A percentile compares a stretch with the other conserved stretches of the same genome.
Conservation (phyloP, 2,888 invertebrate genomes). For the Strigamia transsilvanica region DNA sequence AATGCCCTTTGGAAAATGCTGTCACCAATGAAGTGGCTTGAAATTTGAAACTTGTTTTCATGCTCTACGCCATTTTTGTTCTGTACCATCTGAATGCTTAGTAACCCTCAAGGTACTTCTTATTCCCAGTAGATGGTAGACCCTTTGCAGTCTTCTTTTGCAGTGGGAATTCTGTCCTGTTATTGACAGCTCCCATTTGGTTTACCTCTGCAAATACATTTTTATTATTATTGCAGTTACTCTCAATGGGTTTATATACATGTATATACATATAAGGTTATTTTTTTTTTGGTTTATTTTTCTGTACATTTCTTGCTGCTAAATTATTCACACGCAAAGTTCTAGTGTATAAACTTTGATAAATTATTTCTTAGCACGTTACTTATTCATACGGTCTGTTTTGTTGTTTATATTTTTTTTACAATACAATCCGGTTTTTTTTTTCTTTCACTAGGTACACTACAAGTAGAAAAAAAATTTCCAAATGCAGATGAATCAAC, state of each 20-base stretch:
- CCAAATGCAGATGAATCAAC: constrained; percentile 39
- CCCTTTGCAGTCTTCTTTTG: background rate
- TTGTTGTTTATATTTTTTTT: background rate
- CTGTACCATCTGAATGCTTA: background rate
- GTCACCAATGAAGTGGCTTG: constrained; percentile 23
- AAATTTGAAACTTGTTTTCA: constrained; percentile 39
- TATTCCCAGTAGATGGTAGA: background rate
- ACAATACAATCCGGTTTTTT: background rate
- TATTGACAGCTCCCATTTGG: constrained; percentile 26
- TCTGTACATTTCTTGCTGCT: background rate
- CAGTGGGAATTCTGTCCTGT: constrained; percentile 11
- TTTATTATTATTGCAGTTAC: background rate
- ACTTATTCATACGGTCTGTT: constrained; percentile 3
- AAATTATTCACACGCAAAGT: constrained; percentile 46
- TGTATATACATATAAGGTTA: no score
- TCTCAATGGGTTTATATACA: background rate
- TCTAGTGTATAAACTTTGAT: constrained; percentile 5
- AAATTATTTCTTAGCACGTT: constrained; percentile 32
- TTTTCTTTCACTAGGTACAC: background rate
- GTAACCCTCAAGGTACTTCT: background rate
- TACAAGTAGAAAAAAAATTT: constrained; percentile 40
- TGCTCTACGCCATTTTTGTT: constrained; percentile 4
- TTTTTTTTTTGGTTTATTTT: background rate
- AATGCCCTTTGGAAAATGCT: constrained; percentile 42
- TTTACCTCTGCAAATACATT: constrained; percentile 1